Base-by-base conservation (phyloP, 2,113 vertebrate species). In the Phylloscopus trochiloides region DNA sequence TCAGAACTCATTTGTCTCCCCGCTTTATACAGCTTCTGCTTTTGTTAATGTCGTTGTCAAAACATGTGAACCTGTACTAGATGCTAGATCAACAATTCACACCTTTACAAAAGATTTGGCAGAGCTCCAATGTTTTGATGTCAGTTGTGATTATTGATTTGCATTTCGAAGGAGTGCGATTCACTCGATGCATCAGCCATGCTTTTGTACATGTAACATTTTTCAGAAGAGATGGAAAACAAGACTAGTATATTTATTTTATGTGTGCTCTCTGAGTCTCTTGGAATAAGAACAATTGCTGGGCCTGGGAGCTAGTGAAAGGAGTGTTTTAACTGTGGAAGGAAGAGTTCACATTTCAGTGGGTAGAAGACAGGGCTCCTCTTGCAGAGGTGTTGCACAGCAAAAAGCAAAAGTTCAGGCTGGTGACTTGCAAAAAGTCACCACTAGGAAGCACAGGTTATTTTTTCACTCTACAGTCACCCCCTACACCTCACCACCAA, bases 161-260 rank as follows among this genome's bases (percentile, higher is more conserved):
- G 29, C 57, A 71, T 96, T 90, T 93, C 88, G 91, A 88, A 93
- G 91, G 81, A 45, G 14, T 50, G 74, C 75, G 57, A 42, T 68
- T 96, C 83, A 72, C 40, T 71, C 10, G 5, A 0, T 57, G 40
- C 61, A 34, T 81, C 61, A 42, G 78, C 94, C 92, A 94, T 78
- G 29, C 50, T 65, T 94, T 89, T 87, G 58, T 75, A 57, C 40
- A 18, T 58, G 28, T 51, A 83, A 65, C 52, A 17, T 57, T 72
- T 92, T 83, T 62, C 86, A 71, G 72, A 90, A 79, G 31, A 45
- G 43, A 8, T 34, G 6, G 22, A 61, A 82, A 86, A 68, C 63
- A 62, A 50, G 24, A 38, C 45, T 9, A 13, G 15, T 65, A 21
- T 31, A 38, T 78, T 89, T 92, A 42, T 78, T 84, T 87, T 28